phyloP scores from a whole-genome alignment of 1,140 invertebrate genomes.

The Drosophila lacteicornis region DNA sequence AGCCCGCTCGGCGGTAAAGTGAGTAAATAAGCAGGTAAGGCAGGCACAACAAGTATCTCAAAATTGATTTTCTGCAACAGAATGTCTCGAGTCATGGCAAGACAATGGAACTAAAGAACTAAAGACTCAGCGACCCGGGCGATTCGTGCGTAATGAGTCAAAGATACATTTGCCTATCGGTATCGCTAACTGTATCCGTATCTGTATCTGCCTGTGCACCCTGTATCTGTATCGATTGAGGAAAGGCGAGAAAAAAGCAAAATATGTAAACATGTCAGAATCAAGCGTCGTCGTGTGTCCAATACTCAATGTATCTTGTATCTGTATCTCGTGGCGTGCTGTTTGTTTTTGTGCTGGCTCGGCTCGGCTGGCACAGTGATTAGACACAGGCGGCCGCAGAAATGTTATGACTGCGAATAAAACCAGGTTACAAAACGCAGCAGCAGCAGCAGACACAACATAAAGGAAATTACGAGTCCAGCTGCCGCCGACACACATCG shows the following conservation, averaged over 20 bases:
- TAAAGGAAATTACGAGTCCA: conserved; percentile 57
- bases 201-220: conserved; percentile 49
- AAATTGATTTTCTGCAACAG: conserved; percentile 39
- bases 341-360: conserved; percentile 26
- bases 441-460: conserved; percentile 70
- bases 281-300: conserved; percentile 57
- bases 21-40: conserved; percentile 31
- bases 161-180: conserved; percentile 40
- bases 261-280: conserved; percentile 77
- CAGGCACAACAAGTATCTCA: conserved; percentile 31
- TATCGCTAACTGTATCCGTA: conserved; percentile 32
- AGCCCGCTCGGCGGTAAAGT: conserved; percentile 17
- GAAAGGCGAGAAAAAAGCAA: conserved; percentile 36
- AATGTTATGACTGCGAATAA: conserved; percentile 80
- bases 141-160: conserved; percentile 47
- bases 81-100: conserved; percentile 20
- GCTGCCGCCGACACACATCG: conserved; percentile 57
- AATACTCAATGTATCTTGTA: conserved; percentile 77
- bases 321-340: conserved; percentile 38
- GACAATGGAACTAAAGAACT: conserved; percentile 31
- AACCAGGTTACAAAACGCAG: conserved; percentile 81
- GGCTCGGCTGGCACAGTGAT: conserved; percentile 49
- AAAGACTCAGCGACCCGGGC: conserved; percentile 45
- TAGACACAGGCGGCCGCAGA: conserved; percentile 66
- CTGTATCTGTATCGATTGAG: conserved; percentile 73